These are phyloP conservation scores for Choloepus didactylus DNA, from an alignment of 2,797 vertebrate genomes.

Conservation along the genomic window DNA sequence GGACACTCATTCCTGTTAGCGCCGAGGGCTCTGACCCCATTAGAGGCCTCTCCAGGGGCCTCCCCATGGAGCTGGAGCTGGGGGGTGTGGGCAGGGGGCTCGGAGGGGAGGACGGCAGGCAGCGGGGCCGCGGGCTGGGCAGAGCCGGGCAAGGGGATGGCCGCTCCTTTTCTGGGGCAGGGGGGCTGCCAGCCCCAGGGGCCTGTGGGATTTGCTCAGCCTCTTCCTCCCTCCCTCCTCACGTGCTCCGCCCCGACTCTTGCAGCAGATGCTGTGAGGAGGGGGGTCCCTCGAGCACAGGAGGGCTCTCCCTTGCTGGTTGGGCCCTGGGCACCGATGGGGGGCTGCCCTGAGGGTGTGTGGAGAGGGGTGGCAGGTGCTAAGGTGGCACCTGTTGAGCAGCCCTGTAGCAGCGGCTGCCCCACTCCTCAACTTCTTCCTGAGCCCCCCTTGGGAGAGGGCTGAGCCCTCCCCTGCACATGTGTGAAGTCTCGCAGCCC, in stretches of 20 bases:
- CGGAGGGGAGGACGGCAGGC: neutral
- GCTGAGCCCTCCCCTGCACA: neutral
- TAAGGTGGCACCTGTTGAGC: neutral
- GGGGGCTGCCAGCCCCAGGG: neutral
- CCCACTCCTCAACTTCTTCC: neutral
- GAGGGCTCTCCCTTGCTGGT: neutral
- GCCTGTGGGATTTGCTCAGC: neutral
- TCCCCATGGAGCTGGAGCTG: too few species aligned
- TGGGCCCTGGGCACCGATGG: neutral
- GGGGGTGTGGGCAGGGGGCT: neutral
- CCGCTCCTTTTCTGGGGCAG: neutral
- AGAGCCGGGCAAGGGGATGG: neutral
- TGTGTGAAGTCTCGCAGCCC: accelerated
- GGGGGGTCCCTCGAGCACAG: neutral
- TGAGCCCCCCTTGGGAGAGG: neutral
- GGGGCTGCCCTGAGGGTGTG: too few species aligned
- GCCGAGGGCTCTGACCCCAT: slow-evolving; percentile 69
- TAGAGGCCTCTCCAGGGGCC: slow-evolving; percentile 9
- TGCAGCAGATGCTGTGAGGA: neutral
- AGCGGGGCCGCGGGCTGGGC: neutral
- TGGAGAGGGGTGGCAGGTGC: neutral
- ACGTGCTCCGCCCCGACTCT: accelerated
- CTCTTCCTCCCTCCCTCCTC: neutral
- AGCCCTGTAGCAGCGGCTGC: accelerated
- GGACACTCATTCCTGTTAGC: neutral